Base-by-base conservation (phyloP, 2,888 invertebrate species). In the Cyaniris semiargus region DNA sequence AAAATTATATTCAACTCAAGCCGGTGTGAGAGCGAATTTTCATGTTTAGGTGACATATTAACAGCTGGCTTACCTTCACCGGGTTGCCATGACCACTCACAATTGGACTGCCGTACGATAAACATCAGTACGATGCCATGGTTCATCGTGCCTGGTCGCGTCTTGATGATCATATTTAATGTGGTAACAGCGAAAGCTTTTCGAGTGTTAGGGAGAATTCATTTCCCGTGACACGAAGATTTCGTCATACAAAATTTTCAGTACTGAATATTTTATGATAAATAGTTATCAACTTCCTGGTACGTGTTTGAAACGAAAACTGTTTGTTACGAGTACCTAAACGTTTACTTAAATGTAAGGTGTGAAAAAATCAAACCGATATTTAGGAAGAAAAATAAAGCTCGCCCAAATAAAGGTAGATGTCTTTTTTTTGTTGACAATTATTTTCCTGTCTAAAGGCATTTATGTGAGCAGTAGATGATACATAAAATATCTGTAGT, bases 111-210 rank as follows among this genome's bases (percentile, higher is more conserved):
- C 15, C 15, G 1, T 23, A 0, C 8, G 1, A 10, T 13, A 0
- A 60, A 21, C 60, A 23, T 60, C 60, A 58, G 21, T 60, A 60
- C 13, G 4, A 60, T 5, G 38, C 21, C 71, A 13, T 31, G 21
- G 23, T 23, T 72, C 72, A 48, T 21, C n/a, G 5, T 23, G 44
- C 72, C 44, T 72, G 38, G 44, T 44, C 72, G 23, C 21, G 0
- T 23, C 72, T 72, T 72, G 72, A 72, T 72, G 48, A 72, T 72
- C 72, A 72, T 72, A 72, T 72, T 72, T 44, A 72, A 72, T 72
- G 72, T 48, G 72, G 72, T 72, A 44, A 72, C 72, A 72, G 44
- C 72, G 44, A 21, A 71, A 72, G 44, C 38, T 44, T 72, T 72
- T 44, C 23, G 72, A 72, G 71, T 71, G 38, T 44, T 48, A 72